Conservation (phyloP, 2,797 vertebrate species). For the Rhinophrynus dorsalis region DNA sequence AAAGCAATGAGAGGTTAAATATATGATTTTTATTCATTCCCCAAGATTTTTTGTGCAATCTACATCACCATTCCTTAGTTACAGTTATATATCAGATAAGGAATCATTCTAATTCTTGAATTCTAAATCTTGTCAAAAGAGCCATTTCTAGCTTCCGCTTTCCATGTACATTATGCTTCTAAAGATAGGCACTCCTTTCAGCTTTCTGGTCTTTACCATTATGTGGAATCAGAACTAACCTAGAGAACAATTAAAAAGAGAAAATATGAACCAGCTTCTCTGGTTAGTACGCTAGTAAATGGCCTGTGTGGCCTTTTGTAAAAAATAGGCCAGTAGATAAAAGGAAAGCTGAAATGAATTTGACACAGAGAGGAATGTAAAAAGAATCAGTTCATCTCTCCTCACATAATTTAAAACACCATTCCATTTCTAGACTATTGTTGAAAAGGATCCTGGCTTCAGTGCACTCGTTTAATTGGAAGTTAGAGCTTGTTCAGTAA, state of each 20-base stretch:
- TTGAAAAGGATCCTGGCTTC: not conserved
- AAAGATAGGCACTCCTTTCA: not conserved
- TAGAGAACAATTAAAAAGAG: conserved; percentile 16
- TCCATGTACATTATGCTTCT: not conserved
- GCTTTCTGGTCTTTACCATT: too few relatives aligned
- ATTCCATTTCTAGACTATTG: not conserved
- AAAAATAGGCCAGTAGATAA: conserved; percentile 12
- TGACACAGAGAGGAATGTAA: not conserved
- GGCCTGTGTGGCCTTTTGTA: conserved; percentile 10
- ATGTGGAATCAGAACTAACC: not conserved
- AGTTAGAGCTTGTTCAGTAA: conserved; percentile 3
- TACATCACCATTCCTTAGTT: too few relatives aligned
- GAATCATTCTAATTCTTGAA: too few relatives aligned
- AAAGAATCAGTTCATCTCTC: not conserved
- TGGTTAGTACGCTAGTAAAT: conserved; percentile 20
- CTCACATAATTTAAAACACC: not conserved
- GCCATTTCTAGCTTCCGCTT: not conserved
- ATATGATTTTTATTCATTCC: too few relatives aligned
- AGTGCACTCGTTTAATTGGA: conserved; percentile 2
- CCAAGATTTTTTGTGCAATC: too few relatives aligned
- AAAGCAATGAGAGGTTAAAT: too few relatives aligned
- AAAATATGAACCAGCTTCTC: not conserved
- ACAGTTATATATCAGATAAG: too few relatives aligned
- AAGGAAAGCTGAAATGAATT: not conserved
- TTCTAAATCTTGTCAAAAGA: too few relatives aligned